phyloP scores from a whole-genome alignment of 35 echinoderm and acorn worm genomes.

The Apostichopus japonicus region DNA sequence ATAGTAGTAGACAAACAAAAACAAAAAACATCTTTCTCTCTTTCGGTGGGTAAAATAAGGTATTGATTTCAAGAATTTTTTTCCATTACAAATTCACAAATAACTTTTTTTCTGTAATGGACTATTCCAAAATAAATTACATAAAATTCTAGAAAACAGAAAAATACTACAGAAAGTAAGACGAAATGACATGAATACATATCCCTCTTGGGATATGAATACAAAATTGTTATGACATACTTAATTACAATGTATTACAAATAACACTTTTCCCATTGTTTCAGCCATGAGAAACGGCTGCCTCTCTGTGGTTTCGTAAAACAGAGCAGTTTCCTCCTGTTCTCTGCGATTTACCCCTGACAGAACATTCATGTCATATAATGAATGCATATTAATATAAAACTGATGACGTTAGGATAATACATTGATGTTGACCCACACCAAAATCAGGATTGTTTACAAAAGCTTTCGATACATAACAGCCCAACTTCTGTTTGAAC shows the following conservation, averaged over 20 bases:
- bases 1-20: not conserved
- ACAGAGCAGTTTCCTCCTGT: not conserved
- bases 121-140: conserved; percentile 49
- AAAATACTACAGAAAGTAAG: conserved; percentile 23
- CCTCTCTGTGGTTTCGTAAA: not conserved
- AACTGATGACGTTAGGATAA: not conserved
- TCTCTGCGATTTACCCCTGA: not conserved
- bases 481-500: too few species aligned
- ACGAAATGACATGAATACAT: conserved; percentile 41
- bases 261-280: not conserved
- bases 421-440: not conserved
- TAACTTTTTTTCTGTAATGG: conserved; percentile 19
- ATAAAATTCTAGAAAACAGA: not conserved
- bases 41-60: conserved; percentile 55
- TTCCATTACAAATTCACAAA: not conserved
- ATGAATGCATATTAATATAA: not conserved
- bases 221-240: not conserved
- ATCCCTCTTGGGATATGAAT: conserved; percentile 7
- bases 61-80: conserved; percentile 7
- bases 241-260: conserved; percentile 6
- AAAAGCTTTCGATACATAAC: not conserved
- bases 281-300: not conserved
- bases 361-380: not conserved
- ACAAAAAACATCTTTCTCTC: conserved; percentile 1
- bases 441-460: not conserved